A percentile compares a stretch with the other conserved stretches of the same genome.
These are phyloP conservation scores for Seira musarum DNA, from an alignment of 2,888 invertebrate species.

Conservation along the genomic window DNA sequence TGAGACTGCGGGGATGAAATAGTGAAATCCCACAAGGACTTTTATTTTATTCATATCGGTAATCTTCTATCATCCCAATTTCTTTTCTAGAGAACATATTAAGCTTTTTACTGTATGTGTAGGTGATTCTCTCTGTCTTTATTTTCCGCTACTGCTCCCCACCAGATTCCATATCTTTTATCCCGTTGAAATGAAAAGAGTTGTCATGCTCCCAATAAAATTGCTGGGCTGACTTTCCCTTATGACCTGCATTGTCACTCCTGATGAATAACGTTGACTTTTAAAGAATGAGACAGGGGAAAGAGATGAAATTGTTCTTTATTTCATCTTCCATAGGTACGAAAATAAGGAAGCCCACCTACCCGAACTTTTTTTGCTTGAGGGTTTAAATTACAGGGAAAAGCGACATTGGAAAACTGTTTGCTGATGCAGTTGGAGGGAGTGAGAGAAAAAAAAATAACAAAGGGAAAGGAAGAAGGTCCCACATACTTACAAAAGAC, in stretches of 20 bases:
- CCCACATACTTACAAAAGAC: neutral
- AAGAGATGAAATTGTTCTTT: slow-evolving; percentile 23
- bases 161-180: neutral
- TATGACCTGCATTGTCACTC: slow-evolving; percentile 41
- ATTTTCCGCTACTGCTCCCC: neutral
- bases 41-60: slow-evolving; percentile 37
- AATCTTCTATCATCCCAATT: slow-evolving; percentile 9
- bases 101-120: neutral
- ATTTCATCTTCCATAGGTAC: neutral
- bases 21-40: slow-evolving; percentile 24
- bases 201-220: slow-evolving; percentile 45
- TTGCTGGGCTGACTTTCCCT: slow-evolving; percentile 26
- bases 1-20: neutral
- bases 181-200: slow-evolving; percentile 35
- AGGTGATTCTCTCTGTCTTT: neutral
- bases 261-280: slow-evolving; percentile 40
- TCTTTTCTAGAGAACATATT: slow-evolving; percentile 25
- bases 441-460: no score
- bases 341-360: neutral
- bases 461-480: neutral
- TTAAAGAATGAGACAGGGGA: slow-evolving; percentile 29
- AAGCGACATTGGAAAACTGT: neutral
- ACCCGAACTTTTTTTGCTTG: neutral
- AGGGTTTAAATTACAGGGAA: neutral
- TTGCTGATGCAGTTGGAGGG: neutral